phyloP scores from a whole-genome alignment of 2,797 vertebrate genomes.

The Knipowitschia caucasica region DNA sequence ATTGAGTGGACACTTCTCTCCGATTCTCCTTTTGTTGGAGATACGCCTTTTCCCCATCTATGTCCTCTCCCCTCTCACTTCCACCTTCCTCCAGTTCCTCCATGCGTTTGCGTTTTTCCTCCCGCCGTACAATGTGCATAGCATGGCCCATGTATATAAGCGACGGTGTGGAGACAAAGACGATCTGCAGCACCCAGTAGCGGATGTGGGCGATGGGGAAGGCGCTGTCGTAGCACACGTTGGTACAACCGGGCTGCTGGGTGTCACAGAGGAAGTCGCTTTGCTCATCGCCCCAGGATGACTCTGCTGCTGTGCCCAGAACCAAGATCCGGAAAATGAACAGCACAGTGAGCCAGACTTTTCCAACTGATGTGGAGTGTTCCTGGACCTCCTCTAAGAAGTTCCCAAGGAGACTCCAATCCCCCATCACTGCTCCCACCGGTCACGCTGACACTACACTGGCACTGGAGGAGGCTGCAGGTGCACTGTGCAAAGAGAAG shows the following conservation, averaged over 20 bases:
- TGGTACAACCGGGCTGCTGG: slow-evolving; percentile 91
- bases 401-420: slow-evolving; percentile 96
- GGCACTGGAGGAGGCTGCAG: not conserved
- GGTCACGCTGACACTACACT: slow-evolving; percentile 12
- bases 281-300: slow-evolving; percentile 97
- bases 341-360: slow-evolving; percentile 94
- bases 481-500: slow-evolving; percentile 14
- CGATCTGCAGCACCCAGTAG: slow-evolving; percentile 97
- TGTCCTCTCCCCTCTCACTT: slow-evolving; percentile 64
- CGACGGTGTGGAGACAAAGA: slow-evolving; percentile 95
- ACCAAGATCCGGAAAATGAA: slow-evolving; percentile 98
- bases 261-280: slow-evolving; percentile 95
- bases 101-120: slow-evolving; percentile 82
- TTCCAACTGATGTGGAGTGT: slow-evolving; percentile 95
- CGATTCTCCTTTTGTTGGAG: slow-evolving; percentile 71
- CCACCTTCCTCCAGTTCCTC: slow-evolving; percentile 72
- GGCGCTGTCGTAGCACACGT: slow-evolving; percentile 94
- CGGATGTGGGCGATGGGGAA: slow-evolving; percentile 98
- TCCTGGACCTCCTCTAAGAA: slow-evolving; percentile 97
- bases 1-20: slow-evolving; percentile 53
- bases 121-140: slow-evolving; percentile 87
- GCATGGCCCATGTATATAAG: slow-evolving; percentile 96
- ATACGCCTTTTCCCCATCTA: slow-evolving; percentile 75
- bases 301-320: slow-evolving; percentile 92
- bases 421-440: slow-evolving; percentile 84